Evolutionary conservation across 2,888 invertebrate genomes (phyloP).

Genomic region (Lydus trimaculatus): DNA sequence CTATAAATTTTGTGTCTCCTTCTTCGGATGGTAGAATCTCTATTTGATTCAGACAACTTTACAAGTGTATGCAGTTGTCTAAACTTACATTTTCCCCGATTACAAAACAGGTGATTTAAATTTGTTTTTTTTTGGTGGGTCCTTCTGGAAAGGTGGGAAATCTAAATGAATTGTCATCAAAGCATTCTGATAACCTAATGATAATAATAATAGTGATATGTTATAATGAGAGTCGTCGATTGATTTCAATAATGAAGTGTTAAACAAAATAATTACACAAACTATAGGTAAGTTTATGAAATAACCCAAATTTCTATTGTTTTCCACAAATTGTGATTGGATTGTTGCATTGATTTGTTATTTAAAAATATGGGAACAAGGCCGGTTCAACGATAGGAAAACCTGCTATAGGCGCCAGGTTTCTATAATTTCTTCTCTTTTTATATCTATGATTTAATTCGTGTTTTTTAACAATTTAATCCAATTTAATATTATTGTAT

Average conservation of each 20-base stretch:
- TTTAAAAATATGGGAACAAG: background rate
- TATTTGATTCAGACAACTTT: slow-evolving; percentile 43
- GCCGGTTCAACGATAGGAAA: slow-evolving; percentile 1
- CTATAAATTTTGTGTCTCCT: slow-evolving; percentile 46
- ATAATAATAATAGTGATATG: slow-evolving; percentile 4
- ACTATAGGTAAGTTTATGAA: background rate
- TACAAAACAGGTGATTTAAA: slow-evolving; percentile 28
- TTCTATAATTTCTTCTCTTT: background rate
- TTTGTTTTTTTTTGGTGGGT: background rate
- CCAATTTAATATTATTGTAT: slow-evolving; percentile 19
- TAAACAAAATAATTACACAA: too few species aligned
- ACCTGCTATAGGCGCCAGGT: background rate
- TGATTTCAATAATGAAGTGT: too few species aligned
- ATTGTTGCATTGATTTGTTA: background rate
- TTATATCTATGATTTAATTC: background rate
- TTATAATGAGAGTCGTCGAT: too few species aligned
- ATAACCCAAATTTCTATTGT: slow-evolving; percentile 11
- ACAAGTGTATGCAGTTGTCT: slow-evolving; percentile 40
- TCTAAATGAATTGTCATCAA: slow-evolving; percentile 11
- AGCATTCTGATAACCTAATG: slow-evolving; percentile 13
- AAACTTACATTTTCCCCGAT: slow-evolving; percentile 29
- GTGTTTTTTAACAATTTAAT: background rate
- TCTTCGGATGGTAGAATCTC: slow-evolving; percentile 38
- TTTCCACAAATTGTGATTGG: slow-evolving; percentile 13
- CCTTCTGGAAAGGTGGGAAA: background rate